phyloP scores from a whole-genome alignment of 2,113 vertebrate species.

The Eurystomus gularis region DNA sequence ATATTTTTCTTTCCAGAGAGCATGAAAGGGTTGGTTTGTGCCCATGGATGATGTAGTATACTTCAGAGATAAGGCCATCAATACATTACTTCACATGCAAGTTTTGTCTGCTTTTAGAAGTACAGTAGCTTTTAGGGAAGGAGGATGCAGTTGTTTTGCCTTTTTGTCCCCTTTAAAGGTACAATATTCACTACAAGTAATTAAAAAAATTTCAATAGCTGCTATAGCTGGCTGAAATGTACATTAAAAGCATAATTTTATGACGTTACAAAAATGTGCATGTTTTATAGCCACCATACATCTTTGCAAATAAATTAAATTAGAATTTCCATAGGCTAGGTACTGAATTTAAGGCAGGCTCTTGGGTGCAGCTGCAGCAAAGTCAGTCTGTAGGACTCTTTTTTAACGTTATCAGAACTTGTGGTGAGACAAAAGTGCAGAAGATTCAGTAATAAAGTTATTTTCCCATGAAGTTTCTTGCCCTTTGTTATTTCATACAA shows the following conservation, averaged over 20 bases:
- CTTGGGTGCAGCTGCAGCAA: neutral
- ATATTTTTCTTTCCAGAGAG: conserved; percentile 1
- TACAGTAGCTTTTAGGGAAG: neutral
- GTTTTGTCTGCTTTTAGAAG: neutral
- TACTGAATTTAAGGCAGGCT: neutral
- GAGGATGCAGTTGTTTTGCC: neutral
- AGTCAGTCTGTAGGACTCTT: neutral
- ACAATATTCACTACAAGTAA: neutral
- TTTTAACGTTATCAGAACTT: neutral
- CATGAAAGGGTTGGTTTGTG: neutral
- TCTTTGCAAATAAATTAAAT: neutral
- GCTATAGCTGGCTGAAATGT: neutral
- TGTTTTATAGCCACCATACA: neutral
- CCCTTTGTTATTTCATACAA: neutral
- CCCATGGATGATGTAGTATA: neutral
- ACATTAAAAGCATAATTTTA: neutral
- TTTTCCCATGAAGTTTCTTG: neutral
- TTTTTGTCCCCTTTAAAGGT: neutral
- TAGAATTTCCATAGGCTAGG: neutral
- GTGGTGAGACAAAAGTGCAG: neutral
- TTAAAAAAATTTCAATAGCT: neutral
- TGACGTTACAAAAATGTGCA: neutral
- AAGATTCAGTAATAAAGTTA: neutral
- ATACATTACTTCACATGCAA: neutral
- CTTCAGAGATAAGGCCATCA: neutral